These are phyloP conservation scores for Sclerodermus sp. DNA, from an alignment of 2,888 invertebrate species.

Conservation along the genomic window DNA sequence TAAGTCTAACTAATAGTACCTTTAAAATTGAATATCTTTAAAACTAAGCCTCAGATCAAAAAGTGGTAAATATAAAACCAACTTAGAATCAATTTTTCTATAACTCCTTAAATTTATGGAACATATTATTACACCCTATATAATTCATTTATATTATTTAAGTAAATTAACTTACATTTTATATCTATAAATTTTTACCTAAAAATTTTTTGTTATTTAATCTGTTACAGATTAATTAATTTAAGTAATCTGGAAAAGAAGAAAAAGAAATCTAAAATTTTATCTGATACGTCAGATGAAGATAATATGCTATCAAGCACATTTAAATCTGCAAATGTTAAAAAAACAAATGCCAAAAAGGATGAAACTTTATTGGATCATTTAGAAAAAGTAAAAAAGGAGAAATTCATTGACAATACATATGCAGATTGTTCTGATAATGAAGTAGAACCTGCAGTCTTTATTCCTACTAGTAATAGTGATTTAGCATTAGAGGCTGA, in stretches of 20 bases:
- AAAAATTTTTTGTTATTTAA: background rate
- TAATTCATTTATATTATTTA: constrained; percentile 26
- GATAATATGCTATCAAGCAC: constrained; percentile 5
- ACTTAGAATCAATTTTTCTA: too few species aligned
- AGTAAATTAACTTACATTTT: constrained; percentile 17
- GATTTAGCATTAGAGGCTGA: constrained; percentile 24
- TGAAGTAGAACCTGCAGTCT: background rate
- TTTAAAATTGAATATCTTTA: too few species aligned
- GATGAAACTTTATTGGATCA: constrained; percentile 41
- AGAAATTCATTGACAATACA: constrained; percentile 9
- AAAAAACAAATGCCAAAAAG: constrained; percentile 6
- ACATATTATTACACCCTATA: too few species aligned
- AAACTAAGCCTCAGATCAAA: too few species aligned
- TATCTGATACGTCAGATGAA: constrained; percentile 14
- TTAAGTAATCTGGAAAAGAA: background rate
- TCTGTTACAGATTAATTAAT: background rate
- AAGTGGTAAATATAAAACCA: too few species aligned
- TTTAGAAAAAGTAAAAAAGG: constrained; percentile 33
- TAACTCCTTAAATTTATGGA: too few species aligned
- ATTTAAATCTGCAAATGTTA: constrained; percentile 1
- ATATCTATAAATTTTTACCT: background rate
- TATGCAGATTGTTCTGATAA: constrained; percentile 6
- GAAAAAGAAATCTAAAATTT: constrained; percentile 15
- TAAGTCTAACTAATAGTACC: too few species aligned
- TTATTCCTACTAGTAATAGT: constrained; percentile 9